Percentiles rank a stretch among this genome's conserved stretches.
Conservation (phyloP, 1,140 invertebrate species). For the Lepidurus apus region DNA sequence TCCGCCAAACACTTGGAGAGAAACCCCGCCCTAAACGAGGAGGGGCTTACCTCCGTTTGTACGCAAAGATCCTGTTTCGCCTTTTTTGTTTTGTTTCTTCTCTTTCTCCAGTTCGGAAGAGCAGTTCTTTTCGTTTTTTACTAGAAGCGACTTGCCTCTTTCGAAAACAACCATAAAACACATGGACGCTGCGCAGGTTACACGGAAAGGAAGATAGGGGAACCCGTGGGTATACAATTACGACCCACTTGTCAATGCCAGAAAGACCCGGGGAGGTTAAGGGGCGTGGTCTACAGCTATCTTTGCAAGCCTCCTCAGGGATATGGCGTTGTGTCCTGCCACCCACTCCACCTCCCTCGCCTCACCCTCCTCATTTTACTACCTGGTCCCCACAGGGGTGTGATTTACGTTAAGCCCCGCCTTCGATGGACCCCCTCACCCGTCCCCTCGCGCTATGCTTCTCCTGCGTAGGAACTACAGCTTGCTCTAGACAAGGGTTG, state of each 20-base stretch:
- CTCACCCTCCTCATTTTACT: conserved; percentile 6
- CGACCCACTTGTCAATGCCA: conserved; percentile 20
- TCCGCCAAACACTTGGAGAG: background rate
- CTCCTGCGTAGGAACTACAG: conserved; percentile 12
- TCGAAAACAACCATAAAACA: conserved; percentile 22
- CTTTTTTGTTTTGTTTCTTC: conserved; percentile 34
- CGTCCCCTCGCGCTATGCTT: background rate
- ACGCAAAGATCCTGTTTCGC: background rate
- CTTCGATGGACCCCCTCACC: background rate
- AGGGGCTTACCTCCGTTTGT: background rate
- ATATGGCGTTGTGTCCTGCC: conserved; percentile 12
- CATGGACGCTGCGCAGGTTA: conserved; percentile 20
- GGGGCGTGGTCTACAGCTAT: conserved; percentile 12
- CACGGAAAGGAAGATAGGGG: conserved; percentile 12
- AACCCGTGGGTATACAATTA: conserved; percentile 10
- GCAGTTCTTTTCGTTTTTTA: conserved; percentile 10
- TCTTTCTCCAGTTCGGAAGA: background rate
- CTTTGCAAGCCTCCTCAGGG: background rate
- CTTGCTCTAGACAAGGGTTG: background rate
- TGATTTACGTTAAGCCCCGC: background rate
- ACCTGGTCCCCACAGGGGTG: conserved; percentile 16
- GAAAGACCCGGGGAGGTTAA: conserved; percentile 4
- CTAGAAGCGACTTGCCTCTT: conserved; percentile 6
- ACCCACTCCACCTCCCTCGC: background rate
- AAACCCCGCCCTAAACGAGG: background rate